Conservation (phyloP, 1,140 invertebrate genomes). For the Episyrphus balteatus region DNA sequence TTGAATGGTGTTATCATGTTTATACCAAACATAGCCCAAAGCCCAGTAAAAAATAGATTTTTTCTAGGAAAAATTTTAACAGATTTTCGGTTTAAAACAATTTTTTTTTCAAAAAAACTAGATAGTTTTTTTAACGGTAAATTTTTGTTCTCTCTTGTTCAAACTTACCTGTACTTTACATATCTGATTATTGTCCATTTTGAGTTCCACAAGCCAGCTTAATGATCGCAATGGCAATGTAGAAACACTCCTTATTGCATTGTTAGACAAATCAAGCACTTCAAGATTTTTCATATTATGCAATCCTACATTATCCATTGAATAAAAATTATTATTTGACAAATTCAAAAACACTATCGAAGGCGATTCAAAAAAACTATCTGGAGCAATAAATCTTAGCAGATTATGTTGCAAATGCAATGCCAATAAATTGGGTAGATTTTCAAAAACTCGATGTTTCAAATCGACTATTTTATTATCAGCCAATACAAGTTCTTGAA, state of each 20-base stretch:
- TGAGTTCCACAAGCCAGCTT: conserved; percentile 75
- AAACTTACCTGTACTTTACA: conserved; percentile 46
- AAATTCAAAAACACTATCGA: conserved; percentile 70
- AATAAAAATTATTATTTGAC: conserved; percentile 62
- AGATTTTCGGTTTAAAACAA: not conserved
- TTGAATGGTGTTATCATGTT: too few relatives aligned
- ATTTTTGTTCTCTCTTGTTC: not conserved
- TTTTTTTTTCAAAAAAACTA: not conserved
- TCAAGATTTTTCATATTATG: conserved; percentile 62
- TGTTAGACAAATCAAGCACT: conserved; percentile 67
- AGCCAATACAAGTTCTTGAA: conserved; percentile 65
- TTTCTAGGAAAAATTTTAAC: not conserved
- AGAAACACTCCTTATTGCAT: conserved; percentile 58
- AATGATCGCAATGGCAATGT: conserved; percentile 51
- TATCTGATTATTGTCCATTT: conserved; percentile 65
- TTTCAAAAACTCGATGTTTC: conserved; percentile 62
- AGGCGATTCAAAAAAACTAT: conserved; percentile 65
- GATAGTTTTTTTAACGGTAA: too few relatives aligned
- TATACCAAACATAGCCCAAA: too few relatives aligned
- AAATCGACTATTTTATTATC: conserved; percentile 60
- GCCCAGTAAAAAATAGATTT: not conserved
- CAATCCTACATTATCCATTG: conserved; percentile 59
- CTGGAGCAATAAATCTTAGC: conserved; percentile 55
- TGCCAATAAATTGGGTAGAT: conserved; percentile 59
- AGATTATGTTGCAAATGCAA: conserved; percentile 74